phyloP scores from a whole-genome alignment of 2,888 invertebrate genomes.

The Orthonychiurus folsomi region DNA sequence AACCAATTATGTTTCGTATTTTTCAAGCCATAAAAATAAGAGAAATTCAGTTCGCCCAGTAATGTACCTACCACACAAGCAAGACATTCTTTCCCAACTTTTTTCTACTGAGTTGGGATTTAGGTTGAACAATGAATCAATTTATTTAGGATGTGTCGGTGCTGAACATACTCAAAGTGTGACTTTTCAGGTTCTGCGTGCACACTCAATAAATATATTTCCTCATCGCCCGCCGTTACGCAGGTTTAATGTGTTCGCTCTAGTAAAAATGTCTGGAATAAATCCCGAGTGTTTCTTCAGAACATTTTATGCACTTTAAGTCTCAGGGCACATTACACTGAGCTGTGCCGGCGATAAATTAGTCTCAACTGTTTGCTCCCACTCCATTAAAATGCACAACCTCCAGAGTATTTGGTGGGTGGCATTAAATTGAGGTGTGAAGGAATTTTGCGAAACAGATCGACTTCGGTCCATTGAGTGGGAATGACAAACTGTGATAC shows the following conservation, averaged over 20 bases:
- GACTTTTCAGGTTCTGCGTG: neutral
- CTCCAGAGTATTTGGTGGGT: neutral
- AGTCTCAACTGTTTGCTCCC: neutral
- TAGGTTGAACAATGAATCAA: slow-evolving; percentile 12
- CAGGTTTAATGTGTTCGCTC: neutral
- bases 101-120: neutral
- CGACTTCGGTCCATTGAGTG: neutral
- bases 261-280: neutral
- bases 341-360: neutral
- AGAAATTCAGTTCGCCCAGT: too few relatives aligned
- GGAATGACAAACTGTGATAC: neutral
- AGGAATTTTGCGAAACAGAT: slow-evolving; percentile 12
- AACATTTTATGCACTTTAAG: neutral
- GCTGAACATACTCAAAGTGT: neutral
- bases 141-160: slow-evolving; percentile 6
- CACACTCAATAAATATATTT: neutral
- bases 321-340: neutral
- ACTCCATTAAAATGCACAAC: neutral
- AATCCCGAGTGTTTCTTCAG: neutral
- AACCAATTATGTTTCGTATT: neutral
- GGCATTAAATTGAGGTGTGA: slow-evolving; percentile 8
- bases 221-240: neutral
- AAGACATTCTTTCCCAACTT: slow-evolving; percentile 11
- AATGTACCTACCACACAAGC: too few relatives aligned
- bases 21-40: too few relatives aligned